Conservation (phyloP, 2,113 vertebrate genomes). For the Eulemur macaco region DNA sequence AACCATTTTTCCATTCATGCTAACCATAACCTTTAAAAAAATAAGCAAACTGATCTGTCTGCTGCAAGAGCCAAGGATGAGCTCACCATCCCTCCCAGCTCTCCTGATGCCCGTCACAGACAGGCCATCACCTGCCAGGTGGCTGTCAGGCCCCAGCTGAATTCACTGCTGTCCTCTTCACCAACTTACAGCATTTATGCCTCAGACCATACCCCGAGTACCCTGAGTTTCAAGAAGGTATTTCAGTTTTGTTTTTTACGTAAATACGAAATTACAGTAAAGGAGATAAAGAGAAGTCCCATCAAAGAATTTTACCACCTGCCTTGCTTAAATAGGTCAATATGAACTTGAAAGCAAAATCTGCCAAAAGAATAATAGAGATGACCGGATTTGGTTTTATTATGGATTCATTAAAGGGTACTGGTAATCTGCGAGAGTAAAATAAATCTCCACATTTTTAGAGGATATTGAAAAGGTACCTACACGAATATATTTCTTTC, state of each 20-base stretch:
- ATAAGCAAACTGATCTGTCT: conserved; percentile 14
- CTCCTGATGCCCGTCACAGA: not conserved
- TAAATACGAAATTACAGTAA: not conserved
- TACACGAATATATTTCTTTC: not conserved
- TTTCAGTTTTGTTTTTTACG: not conserved
- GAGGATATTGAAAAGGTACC: not conserved
- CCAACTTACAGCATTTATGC: not conserved
- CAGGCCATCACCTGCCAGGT: not conserved
- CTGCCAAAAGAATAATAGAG: not conserved
- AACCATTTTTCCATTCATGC: not conserved
- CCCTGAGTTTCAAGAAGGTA: not conserved
- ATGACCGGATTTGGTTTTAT: not conserved
- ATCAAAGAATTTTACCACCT: not conserved
- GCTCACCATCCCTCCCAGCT: not conserved
- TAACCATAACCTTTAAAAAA: conserved; percentile 9
- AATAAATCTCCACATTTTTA: not conserved
- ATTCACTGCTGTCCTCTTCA: not conserved
- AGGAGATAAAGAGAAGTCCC: not conserved
- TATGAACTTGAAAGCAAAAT: not conserved
- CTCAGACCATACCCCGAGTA: not conserved
- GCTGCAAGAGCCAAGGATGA: not conserved
- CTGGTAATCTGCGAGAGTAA: not conserved
- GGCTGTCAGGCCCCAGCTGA: not conserved
- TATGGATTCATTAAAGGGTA: not conserved
- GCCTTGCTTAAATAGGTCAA: not conserved